Evolutionary conservation across 2,888 invertebrate genomes (phyloP).

Genomic region (Coelinius sp.): DNA sequence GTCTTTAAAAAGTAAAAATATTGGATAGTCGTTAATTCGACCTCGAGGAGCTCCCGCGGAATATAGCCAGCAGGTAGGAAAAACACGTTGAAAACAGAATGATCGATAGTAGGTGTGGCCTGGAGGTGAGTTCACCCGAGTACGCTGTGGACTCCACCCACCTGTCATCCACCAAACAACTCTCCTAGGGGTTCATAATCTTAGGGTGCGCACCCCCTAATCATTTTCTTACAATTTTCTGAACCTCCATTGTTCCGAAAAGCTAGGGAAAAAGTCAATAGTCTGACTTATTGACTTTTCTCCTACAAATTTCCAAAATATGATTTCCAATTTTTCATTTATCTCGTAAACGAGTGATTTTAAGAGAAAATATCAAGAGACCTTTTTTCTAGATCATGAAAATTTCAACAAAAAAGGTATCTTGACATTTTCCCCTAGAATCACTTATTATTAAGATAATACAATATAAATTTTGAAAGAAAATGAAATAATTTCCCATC

Average conservation of each 20-base stretch:
- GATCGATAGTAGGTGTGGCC: slow-evolving; percentile 56
- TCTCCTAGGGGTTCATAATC: slow-evolving; percentile 40
- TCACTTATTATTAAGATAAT: too few species aligned
- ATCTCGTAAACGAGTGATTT: too few species aligned
- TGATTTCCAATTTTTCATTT: too few species aligned
- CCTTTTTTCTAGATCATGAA: too few species aligned
- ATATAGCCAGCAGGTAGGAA: slow-evolving; percentile 42
- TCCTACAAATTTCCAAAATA: neutral
- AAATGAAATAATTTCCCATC: too few species aligned
- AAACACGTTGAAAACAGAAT: slow-evolving; percentile 38
- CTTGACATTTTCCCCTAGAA: too few species aligned
- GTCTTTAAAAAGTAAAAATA: too few species aligned
- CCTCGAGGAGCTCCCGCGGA: neutral
- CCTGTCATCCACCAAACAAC: slow-evolving; percentile 50
- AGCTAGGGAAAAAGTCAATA: too few species aligned
- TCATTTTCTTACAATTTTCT: slow-evolving; percentile 17
- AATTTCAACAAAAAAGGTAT: too few species aligned
- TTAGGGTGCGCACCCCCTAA: slow-evolving; percentile 40
- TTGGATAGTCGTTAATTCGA: neutral
- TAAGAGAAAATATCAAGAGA: neutral
- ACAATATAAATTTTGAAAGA: too few species aligned
- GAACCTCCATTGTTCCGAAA: slow-evolving; percentile 6
- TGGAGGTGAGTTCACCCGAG: slow-evolving; percentile 37
- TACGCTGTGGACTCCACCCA: slow-evolving; percentile 55
- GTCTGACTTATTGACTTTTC: neutral